Evolutionary conservation across 2,888 invertebrate genomes (phyloP), one percentile per base, ranked within the genome.

Genomic region (Drosophila antonietae): DNA sequence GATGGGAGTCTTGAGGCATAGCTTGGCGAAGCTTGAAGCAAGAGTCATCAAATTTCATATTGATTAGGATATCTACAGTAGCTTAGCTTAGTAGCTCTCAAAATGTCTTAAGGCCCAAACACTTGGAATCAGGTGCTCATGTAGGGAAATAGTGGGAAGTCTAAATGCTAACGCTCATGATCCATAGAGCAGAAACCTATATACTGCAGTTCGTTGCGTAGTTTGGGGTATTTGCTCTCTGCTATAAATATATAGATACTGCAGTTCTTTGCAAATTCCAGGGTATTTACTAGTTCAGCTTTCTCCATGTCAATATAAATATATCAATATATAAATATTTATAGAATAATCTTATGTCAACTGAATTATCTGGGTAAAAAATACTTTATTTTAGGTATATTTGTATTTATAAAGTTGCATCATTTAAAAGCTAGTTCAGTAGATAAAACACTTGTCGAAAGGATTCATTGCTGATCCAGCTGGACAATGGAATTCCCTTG

Each of bases 381-480:
- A 51, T 51, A 51, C 51, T 51, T 51, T 12, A 33, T 31, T 33
- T 6, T n/a, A 49, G 31, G 49, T 33, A 31, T 33, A 18, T 49
- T 49, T 47, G 7, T 33, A 3, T 33, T 53, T 14, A 7, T 55
- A 18, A 18, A n/a, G 6, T n/a, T 9, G 8, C 1, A 39, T 14
- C 10, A 23, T 14, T 6, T 53, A 0, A 28, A 28, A 12, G 20
- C 39, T 41, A 12, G 10, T 12, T 57, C 58, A 92, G 80, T 91
- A 92, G 74, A 89, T 91, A 20, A 71, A 53, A 69, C 92, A 92
- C 68, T 92, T 91, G 62, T 89, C 84, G 1, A 80, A 86, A 0
- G 88, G 86, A 83, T 92, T 90, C 92, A 92, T 92, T 37, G 89
- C 81, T 8, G 86, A 78, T 2, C 92, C 92, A 1, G 83, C 68